Percentiles rank a stretch among this genome's conserved stretches.
phyloP scores from a whole-genome alignment of 2,113 vertebrate genomes.

The Hippolais icterina region DNA sequence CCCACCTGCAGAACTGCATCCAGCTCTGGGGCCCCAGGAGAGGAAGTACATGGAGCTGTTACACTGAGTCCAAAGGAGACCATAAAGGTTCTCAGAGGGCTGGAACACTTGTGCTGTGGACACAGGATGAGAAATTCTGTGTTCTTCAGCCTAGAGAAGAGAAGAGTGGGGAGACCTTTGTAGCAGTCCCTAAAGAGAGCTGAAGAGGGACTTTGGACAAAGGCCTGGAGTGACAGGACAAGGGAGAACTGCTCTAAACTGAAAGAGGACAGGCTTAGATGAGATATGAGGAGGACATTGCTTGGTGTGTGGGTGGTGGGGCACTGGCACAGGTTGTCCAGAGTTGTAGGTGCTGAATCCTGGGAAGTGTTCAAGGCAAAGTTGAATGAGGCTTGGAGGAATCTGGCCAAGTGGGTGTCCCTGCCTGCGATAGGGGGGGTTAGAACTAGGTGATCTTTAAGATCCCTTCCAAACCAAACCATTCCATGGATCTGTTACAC shows the following conservation, averaged over 20 bases:
- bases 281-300: not conserved
- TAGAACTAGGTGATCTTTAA: not conserved
- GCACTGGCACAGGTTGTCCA: not conserved
- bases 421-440: not conserved
- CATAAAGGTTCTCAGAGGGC: not conserved
- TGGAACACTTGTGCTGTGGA: not conserved
- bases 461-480: not conserved
- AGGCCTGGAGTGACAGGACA: no score
- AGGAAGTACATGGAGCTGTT: not conserved
- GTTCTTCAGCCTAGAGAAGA: not conserved
- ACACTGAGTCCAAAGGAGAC: not conserved
- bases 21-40: no score
- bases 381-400: no score
- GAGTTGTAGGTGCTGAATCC: not conserved
- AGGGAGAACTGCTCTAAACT: no score
- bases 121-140: not conserved
- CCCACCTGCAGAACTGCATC: no score
- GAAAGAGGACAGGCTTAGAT: not conserved
- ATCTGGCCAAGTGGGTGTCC: not conserved
- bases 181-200: not conserved
- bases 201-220: not conserved
- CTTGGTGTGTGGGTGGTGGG: not conserved
- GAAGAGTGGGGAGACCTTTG: not conserved
- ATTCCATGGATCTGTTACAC: not conserved
- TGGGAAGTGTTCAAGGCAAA: no score